Conservation (phyloP, 2,113 vertebrate species). For the Crocuta crocuta region DNA sequence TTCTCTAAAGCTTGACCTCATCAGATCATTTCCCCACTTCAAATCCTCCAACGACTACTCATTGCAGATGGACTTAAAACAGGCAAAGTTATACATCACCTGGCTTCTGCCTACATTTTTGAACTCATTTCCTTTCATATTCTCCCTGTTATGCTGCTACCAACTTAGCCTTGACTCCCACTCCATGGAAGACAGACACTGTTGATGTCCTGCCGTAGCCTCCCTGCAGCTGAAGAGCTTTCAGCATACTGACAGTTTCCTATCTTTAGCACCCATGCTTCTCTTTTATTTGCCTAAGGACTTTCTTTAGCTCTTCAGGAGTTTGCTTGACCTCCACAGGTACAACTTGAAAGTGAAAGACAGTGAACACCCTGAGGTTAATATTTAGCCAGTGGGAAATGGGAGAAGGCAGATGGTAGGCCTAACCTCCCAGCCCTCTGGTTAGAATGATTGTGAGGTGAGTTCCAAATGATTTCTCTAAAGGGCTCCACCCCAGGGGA, state of each 20-base stretch:
- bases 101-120: not conserved
- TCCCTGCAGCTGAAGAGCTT: not conserved
- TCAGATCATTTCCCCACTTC: not conserved
- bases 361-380: not conserved
- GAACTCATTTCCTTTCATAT: not conserved
- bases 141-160: not conserved
- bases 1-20: not conserved
- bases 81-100: not conserved
- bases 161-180: not conserved
- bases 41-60: not conserved
- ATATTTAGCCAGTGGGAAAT: not conserved
- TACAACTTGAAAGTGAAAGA: not conserved
- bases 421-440: not conserved
- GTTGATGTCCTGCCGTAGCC: not conserved
- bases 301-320: constrained; percentile 1
- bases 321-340: not conserved
- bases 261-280: not conserved
- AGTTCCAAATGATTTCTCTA: not conserved
- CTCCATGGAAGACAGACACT: not conserved
- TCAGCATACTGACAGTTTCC: not conserved
- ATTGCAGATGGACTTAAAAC: not conserved
- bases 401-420: not conserved
- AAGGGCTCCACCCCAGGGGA: not conserved
- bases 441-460: not conserved
- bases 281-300: not conserved